Evolutionary conservation across 2,888 invertebrate species (phyloP).

Genomic region (Phytoseiulus persimilis): DNA sequence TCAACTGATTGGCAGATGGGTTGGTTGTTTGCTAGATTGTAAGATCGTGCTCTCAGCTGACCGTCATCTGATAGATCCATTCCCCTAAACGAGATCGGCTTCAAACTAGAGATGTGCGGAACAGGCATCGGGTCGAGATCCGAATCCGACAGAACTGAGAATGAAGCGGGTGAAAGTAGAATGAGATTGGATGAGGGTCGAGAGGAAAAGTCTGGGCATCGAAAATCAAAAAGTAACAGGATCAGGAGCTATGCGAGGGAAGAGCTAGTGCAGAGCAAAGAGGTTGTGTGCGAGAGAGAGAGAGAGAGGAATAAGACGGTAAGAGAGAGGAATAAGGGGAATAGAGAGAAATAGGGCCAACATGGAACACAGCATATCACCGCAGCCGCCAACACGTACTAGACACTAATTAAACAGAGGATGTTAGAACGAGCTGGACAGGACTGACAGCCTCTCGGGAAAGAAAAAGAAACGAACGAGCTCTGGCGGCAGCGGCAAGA

Average conservation of each 20-base stretch:
- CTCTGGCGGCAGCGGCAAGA: not conserved
- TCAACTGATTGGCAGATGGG: no score
- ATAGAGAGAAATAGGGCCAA: not conserved
- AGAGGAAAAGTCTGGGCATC: not conserved
- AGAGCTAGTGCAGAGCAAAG: not conserved
- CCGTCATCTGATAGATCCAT: no score
- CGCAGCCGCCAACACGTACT: not conserved
- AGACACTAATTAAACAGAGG: not conserved
- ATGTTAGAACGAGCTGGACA: not conserved
- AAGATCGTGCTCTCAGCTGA: no score
- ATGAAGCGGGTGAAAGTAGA: not conserved
- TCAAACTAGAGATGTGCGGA: no score
- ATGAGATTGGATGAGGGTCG: not conserved
- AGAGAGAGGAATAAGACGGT: not conserved
- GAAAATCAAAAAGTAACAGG: not conserved
- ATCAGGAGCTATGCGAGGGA: not conserved
- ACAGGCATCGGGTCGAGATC: no score
- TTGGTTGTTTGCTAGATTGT: no score
- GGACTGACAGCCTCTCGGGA: not conserved
- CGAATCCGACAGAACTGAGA: not conserved
- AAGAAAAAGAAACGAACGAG: not conserved
- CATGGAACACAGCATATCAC: not conserved
- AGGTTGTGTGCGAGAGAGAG: not conserved
- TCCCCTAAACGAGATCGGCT: no score
- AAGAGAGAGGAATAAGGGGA: not conserved